Evolutionary conservation across 2,888 invertebrate species (phyloP).

Genomic region (Corbicula japonica): DNA sequence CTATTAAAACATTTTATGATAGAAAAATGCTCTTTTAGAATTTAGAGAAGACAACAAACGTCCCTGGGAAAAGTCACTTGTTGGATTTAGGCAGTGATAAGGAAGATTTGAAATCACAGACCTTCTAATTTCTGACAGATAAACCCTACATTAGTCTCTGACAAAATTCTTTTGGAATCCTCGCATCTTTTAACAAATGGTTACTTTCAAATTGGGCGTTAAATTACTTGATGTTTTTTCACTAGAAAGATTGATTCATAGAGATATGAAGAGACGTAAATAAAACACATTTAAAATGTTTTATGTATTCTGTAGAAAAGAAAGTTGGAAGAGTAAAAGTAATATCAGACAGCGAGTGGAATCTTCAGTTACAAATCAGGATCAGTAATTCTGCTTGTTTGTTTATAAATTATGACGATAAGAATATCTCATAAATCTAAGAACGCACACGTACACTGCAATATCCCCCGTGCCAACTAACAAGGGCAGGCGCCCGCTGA

Average conservation of each 20-base stretch:
- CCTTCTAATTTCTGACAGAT: constrained; percentile 54
- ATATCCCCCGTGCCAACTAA: too few species aligned
- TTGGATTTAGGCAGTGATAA: constrained; percentile 26
- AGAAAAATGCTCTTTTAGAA: too few species aligned
- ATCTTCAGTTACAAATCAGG: too few species aligned
- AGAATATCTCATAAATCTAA: too few species aligned
- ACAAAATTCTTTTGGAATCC: constrained; percentile 42
- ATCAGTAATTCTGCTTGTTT: too few species aligned
- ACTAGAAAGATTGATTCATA: constrained; percentile 38
- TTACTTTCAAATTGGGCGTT: constrained; percentile 65
- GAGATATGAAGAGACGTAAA: constrained; percentile 20
- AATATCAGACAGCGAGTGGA: too few species aligned
- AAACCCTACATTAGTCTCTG: constrained; percentile 36
- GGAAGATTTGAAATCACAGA: constrained; percentile 35
- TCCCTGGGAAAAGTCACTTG: constrained; percentile 39
- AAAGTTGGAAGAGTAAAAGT: too few species aligned
- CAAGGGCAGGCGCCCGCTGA: too few species aligned
- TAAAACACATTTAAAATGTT: constrained; percentile 31
- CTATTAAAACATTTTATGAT: too few species aligned
- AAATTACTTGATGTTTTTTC: constrained; percentile 54
- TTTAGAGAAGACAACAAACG: too few species aligned
- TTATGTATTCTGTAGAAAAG: constrained; percentile 17
- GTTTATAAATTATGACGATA: too few species aligned
- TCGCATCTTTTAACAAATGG: constrained; percentile 65
- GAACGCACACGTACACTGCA: too few species aligned